A percentile compares a stretch with the other conserved stretches of the same genome.
Conservation (phyloP, 2,797 vertebrate species). For the Clarias laeviceps region DNA sequence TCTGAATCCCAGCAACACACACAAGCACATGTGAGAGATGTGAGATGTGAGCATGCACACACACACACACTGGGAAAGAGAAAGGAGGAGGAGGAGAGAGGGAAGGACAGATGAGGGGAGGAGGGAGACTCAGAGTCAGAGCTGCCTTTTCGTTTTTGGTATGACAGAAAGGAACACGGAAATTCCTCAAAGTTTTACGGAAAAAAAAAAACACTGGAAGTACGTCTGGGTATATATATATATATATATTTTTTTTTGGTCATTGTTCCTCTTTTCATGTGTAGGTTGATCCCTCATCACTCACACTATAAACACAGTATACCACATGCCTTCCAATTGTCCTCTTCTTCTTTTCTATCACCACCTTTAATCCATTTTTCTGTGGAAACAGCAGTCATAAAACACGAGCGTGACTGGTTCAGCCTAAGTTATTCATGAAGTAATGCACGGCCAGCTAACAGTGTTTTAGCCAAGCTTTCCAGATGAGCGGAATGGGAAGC, state of each 20-base stretch:
- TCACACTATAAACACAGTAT: neutral
- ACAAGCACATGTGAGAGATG: slow-evolving; percentile 13
- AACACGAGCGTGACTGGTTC: neutral
- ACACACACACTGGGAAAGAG: slow-evolving; percentile 27
- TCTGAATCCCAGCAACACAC: slow-evolving; percentile 67
- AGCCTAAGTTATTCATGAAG: neutral
- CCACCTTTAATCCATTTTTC: neutral
- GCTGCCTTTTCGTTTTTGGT: slow-evolving; percentile 13
- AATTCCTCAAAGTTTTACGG: neutral
- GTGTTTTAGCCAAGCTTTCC: neutral
- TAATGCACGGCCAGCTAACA: neutral
- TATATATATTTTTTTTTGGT: too few relatives aligned
- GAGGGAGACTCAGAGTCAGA: slow-evolving; percentile 15
- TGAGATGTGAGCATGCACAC: slow-evolving; percentile 31
- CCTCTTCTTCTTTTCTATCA: neutral
- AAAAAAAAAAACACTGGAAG: too few relatives aligned
- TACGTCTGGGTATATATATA: neutral
- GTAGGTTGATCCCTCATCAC: neutral
- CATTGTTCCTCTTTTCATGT: neutral
- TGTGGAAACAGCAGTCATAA: neutral
- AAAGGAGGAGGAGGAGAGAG: slow-evolving; percentile 19
- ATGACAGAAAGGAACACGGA: slow-evolving; percentile 8
- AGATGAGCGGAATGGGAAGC: neutral
- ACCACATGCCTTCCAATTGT: too few relatives aligned
- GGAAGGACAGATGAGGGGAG: slow-evolving; percentile 32